A percentile compares a stretch with the other conserved stretches of the same genome.
These are phyloP conservation scores for Nesometra sesokonis DNA, from an alignment of 35 echinoderm and acorn worm species.

Conservation along the genomic window DNA sequence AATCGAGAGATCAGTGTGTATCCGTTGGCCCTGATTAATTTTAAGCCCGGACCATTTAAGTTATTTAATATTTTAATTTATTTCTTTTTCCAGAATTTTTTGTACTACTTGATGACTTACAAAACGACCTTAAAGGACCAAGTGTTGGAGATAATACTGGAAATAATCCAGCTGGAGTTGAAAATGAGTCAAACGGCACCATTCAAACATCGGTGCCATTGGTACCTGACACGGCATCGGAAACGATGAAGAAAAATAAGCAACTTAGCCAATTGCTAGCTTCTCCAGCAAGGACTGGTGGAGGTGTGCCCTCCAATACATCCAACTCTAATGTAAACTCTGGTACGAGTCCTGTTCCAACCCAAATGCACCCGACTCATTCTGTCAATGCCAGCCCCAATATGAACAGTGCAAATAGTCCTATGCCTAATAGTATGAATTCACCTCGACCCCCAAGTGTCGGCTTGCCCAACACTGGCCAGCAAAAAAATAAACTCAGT, in stretches of 20 bases:
- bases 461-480: conserved; percentile 14
- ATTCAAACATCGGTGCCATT: conserved; percentile 32
- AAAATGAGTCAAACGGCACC: conserved; percentile 64
- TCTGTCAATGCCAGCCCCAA: conserved; percentile 25
- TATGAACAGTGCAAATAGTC: conserved; percentile 12
- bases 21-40: no score
- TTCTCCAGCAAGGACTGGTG: conserved; percentile 63
- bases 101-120: conserved; percentile 5
- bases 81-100: conserved; percentile 25
- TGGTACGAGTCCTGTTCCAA: conserved; percentile 35
- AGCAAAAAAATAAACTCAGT: neutral
- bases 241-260: conserved; percentile 76
- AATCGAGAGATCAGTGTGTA: no score
- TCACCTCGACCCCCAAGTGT: conserved; percentile 24
- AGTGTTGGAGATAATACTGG: conserved; percentile 19
- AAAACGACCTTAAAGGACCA: neutral
- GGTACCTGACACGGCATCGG: conserved; percentile 44
- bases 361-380: conserved; percentile 57
- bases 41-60: no score
- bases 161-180: neutral
- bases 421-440: conserved; percentile 4
- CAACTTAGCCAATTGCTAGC: conserved; percentile 79
- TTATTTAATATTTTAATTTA: neutral
- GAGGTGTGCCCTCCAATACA: conserved; percentile 13
- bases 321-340: conserved; percentile 20